Conservation (phyloP, 2,888 invertebrate genomes). For the Chloroclystis v-ata region DNA sequence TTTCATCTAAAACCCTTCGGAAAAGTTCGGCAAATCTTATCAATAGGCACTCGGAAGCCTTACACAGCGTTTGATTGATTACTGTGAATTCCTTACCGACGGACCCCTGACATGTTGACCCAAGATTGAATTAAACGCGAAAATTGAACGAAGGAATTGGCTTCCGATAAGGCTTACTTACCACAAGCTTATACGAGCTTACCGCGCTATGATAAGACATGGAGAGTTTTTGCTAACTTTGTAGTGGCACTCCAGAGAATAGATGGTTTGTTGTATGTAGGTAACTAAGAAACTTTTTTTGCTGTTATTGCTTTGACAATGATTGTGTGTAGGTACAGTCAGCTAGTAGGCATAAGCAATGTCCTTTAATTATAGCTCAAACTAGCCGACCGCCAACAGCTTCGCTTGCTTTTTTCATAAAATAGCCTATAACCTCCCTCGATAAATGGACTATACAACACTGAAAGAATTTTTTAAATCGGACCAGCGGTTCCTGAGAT, state of each 20-base stretch:
- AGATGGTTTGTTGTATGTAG: no score
- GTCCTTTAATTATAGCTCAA: no score
- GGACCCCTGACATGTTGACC: slow-evolving; percentile 44
- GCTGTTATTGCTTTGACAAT: no score
- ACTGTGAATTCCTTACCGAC: slow-evolving; percentile 44
- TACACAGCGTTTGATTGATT: slow-evolving; percentile 50
- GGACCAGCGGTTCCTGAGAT: no score
- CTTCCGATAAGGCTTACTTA: slow-evolving; percentile 21
- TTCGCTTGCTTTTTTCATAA: no score
- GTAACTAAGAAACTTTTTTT: no score
- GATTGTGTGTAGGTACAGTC: background rate
- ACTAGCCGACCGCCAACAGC: no score
- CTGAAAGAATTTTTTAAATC: no score
- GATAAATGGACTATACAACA: no score
- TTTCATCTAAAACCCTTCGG: slow-evolving; percentile 1
- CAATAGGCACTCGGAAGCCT: slow-evolving; percentile 17
- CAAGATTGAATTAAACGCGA: slow-evolving; percentile 45
- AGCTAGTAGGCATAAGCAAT: no score
- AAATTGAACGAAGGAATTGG: slow-evolving; percentile 32
- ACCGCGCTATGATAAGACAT: slow-evolving; percentile 4
- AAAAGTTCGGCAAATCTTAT: slow-evolving; percentile 12
- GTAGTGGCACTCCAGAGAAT: no score
- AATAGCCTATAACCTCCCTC: no score
- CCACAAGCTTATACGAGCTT: slow-evolving; percentile 5
- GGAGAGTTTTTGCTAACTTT: background rate